phyloP scores from a whole-genome alignment of 1,140 invertebrate genomes.

The Zaprionus ornatus region DNA sequence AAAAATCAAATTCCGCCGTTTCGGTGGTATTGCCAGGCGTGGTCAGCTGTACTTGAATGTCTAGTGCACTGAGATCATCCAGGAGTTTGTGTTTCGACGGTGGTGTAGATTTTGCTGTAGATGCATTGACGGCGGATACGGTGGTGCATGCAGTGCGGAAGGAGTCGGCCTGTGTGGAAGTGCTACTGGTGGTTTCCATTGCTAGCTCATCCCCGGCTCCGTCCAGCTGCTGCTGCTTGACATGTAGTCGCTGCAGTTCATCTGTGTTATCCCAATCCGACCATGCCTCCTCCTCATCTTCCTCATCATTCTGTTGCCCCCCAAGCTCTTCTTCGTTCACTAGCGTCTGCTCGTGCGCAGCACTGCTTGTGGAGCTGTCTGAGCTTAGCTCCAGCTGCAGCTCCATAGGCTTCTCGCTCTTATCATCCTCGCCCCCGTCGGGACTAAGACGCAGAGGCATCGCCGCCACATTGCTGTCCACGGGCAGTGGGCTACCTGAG shows the following conservation, averaged over 20 bases:
- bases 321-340: slow-evolving; percentile 62
- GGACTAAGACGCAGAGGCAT: slow-evolving; percentile 90
- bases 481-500: slow-evolving; percentile 67
- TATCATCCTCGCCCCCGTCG: slow-evolving; percentile 91
- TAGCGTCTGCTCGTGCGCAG: slow-evolving; percentile 39
- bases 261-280: slow-evolving; percentile 89
- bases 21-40: slow-evolving; percentile 83
- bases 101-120: not conserved
- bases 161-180: slow-evolving; percentile 45
- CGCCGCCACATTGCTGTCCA: slow-evolving; percentile 50
- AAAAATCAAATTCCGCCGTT: slow-evolving; percentile 88
- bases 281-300: slow-evolving; percentile 86
- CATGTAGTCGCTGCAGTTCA: slow-evolving; percentile 75
- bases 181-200: slow-evolving; percentile 41
- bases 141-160: slow-evolving; percentile 49
- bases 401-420: slow-evolving; percentile 78
- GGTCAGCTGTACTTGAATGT: slow-evolving; percentile 88
- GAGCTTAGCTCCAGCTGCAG: not conserved
- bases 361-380: slow-evolving; percentile 19
- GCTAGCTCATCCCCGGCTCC: slow-evolving; percentile 15
- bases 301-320: slow-evolving; percentile 29
- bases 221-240: slow-evolving; percentile 21
- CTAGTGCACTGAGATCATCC: slow-evolving; percentile 89
- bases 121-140: slow-evolving; percentile 4
- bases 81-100: slow-evolving; percentile 63